Conservation (phyloP, 2,797 vertebrate species). For the Denticeps clupeoides region DNA sequence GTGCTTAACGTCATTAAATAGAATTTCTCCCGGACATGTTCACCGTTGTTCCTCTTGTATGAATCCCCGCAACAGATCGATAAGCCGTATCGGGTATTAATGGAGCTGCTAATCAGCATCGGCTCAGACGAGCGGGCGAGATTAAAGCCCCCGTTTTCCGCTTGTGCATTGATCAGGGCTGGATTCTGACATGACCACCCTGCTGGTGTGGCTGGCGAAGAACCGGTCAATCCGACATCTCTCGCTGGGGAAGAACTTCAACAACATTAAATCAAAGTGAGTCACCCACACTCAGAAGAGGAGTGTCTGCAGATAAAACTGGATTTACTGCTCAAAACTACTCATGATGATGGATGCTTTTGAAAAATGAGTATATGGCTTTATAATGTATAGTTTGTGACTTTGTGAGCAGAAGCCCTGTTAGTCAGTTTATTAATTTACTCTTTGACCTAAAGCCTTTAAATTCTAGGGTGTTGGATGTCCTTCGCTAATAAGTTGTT, state of each 20-base stretch:
- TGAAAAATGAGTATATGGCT: too few relatives aligned
- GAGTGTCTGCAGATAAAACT: not conserved
- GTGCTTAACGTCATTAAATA: too few relatives aligned
- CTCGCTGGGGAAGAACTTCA: conserved; percentile 94
- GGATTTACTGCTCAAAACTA: not conserved
- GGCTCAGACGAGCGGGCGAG: not conserved
- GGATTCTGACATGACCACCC: conserved; percentile 86
- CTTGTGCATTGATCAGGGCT: conserved; percentile 56
- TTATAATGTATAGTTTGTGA: too few relatives aligned
- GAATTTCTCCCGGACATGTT: too few relatives aligned
- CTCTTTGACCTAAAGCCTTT: too few relatives aligned
- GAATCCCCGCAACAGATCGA: not conserved
- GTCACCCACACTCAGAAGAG: conserved; percentile 47
- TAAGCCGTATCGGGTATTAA: not conserved
- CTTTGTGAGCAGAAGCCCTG: too few relatives aligned
- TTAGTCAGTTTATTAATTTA: too few relatives aligned
- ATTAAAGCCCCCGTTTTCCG: not conserved
- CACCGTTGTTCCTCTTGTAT: too few relatives aligned
- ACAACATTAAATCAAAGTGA: conserved; percentile 98
- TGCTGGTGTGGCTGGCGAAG: conserved; percentile 92
- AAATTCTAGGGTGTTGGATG: too few relatives aligned
- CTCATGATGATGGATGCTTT: too few relatives aligned
- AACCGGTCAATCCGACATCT: conserved; percentile 91
- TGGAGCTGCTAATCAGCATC: not conserved
- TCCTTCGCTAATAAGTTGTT: too few relatives aligned